Conservation (phyloP, 2,113 vertebrate species). For the Gallinago jamesoni region DNA sequence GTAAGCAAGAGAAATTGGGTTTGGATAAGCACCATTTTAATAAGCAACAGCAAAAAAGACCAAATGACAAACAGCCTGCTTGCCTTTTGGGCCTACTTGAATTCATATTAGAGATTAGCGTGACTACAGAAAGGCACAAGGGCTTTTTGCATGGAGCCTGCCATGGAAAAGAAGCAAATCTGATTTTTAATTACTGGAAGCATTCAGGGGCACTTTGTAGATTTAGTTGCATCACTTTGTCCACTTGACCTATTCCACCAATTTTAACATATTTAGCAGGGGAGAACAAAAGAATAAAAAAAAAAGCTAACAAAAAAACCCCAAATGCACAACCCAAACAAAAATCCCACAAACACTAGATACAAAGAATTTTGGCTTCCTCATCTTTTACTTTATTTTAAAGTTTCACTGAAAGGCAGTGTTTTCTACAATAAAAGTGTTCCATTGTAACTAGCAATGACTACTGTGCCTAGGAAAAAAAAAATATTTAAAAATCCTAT, state of each 20-base stretch:
- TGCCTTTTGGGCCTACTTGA: background rate
- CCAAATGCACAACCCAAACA: background rate
- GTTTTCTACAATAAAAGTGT: background rate
- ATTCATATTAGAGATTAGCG: background rate
- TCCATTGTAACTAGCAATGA: background rate
- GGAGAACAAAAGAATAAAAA: background rate
- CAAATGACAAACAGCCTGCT: background rate
- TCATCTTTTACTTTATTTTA: background rate
- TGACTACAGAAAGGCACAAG: background rate
- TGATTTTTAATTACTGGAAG: background rate
- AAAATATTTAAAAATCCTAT: background rate
- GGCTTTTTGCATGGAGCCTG: background rate
- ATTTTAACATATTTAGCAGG: background rate
- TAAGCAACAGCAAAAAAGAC: background rate
- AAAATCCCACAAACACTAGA: background rate
- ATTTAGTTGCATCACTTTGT: background rate
- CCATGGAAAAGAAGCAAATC: background rate
- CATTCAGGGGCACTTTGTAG: background rate
- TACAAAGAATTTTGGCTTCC: background rate
- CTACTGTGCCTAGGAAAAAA: background rate
- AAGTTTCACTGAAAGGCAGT: background rate
- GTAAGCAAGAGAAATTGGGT: background rate
- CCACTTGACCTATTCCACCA: background rate
- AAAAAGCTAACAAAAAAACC: background rate
- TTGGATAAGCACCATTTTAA: constrained; percentile 3